Base-by-base conservation (phyloP, 92 coral and sea anemone genomes). In the Pocillopora meandrina region DNA sequence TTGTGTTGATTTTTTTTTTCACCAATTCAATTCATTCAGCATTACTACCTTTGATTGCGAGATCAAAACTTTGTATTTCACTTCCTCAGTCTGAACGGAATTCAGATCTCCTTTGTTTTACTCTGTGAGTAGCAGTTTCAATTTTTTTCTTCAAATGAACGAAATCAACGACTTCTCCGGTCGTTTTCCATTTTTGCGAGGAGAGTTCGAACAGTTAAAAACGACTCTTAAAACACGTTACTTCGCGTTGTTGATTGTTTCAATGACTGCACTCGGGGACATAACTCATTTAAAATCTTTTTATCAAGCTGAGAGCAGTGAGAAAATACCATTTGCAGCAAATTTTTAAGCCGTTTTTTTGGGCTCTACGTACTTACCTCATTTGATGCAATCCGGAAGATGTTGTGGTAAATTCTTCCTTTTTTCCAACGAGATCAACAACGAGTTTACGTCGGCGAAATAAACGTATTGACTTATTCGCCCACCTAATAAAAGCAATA, bases 401-500 rank as follows among this genome's bases (percentile, higher is more conserved):
- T 34, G 55, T 55, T 18, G 84, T 31, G n/a, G 14, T 36, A 34
- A 26, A 2, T 18, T 78, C 1, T 63, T 64, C 14, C 1, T 19
- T 23, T 56, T 2, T 60, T 33, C 42, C 52, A 7, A 42, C 4
- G 52, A 42, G 4, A 42, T 21, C 49, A 14, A 18, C 13, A 14
- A 1, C 61, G 57, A 36, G 55, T 70, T 14, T 70, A 71, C 56
- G 19, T 71, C 58, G 71, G 60, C 26, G 49, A 71, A 33, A 23
- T 71, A 35, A 18, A 68, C 58, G 67, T 81, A 70, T 69, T 81
- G 56, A 35, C 69, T 35, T 81, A 70, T 70, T 31, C 59, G 26
- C 71, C 11, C 75, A 12, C 49, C 35, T 70, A 71, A 71, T 81
- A 71, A 71, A 71, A 47, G 59, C 31, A 71, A 81, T 81, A 71